Percentiles rank a stretch among this genome's conserved stretches.
These are phyloP conservation scores for Acleris literana DNA, from an alignment of 2,888 invertebrate species.

Conservation along the genomic window DNA sequence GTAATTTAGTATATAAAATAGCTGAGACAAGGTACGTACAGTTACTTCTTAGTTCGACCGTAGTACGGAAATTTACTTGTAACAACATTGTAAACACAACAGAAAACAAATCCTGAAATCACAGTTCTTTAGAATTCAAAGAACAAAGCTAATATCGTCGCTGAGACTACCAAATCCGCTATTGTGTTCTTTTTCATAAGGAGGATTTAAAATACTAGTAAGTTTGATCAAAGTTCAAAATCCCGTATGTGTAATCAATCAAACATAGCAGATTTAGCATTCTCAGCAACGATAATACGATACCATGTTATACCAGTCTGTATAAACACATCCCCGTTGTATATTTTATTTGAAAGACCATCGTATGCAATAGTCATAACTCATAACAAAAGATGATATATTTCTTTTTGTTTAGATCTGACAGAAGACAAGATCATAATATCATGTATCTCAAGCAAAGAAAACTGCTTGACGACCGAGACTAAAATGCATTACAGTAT, in stretches of 20 bases:
- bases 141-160: neutral
- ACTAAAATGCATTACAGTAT: constrained; percentile 8
- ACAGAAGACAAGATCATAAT: constrained; percentile 22
- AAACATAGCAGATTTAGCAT: too few relatives aligned
- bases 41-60: too few relatives aligned
- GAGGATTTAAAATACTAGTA: too few relatives aligned
- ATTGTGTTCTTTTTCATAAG: too few relatives aligned
- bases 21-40: too few relatives aligned
- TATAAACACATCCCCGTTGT: constrained; percentile 23
- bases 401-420: constrained; percentile 28
- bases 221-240: too few relatives aligned
- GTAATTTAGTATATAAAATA: too few relatives aligned
- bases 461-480: constrained; percentile 12
- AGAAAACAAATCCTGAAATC: neutral
- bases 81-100: neutral
- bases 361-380: constrained; percentile 22
- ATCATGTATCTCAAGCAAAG: constrained; percentile 14
- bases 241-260: too few relatives aligned
- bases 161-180: too few relatives aligned
- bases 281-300: neutral
- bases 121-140: too few relatives aligned
- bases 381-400: constrained; percentile 30
- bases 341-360: constrained; percentile 22
- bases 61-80: too few relatives aligned
- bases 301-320: constrained; percentile 8